A percentile compares a stretch with the other conserved stretches of the same genome.
Conservation (phyloP, 2,797 vertebrate genomes). For the Lophius americanus region DNA sequence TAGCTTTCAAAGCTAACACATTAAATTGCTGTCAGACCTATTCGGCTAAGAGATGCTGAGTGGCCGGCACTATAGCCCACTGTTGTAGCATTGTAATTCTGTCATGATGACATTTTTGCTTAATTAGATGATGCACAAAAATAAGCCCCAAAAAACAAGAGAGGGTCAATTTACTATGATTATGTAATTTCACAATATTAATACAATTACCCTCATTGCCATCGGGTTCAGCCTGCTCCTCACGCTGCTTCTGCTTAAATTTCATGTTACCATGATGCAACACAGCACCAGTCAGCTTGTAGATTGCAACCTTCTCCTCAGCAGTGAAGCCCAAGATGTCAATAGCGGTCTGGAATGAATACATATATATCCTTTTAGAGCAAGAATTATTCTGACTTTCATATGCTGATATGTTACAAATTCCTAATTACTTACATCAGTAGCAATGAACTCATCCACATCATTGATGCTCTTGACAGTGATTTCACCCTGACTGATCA, state of each 20-base stretch:
- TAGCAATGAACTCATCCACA: slow-evolving; percentile 87
- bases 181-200: no score
- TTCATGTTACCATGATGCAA: slow-evolving; percentile 88
- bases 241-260: slow-evolving; percentile 89
- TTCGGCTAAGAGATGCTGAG: no score
- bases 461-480: slow-evolving; percentile 84
- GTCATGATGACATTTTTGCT: slow-evolving; percentile 36
- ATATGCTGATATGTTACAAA: not conserved
- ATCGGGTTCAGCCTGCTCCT: slow-evolving; percentile 87
- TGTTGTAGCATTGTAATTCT: not conserved
- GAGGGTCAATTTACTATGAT: no score
- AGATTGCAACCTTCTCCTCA: slow-evolving; percentile 84
- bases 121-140: slow-evolving; percentile 83
- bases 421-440: slow-evolving; percentile 80
- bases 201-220: slow-evolving; percentile 47
- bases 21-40: not conserved
- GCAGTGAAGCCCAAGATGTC: slow-evolving; percentile 84
- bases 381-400: not conserved
- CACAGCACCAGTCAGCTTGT: slow-evolving; percentile 85
- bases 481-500: slow-evolving; percentile 89
- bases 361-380: not conserved
- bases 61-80: not conserved
- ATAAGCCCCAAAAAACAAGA: no score
- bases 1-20: not conserved
- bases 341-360: slow-evolving; percentile 79